phyloP scores from a whole-genome alignment of 2,113 vertebrate species.

The Rhynchopsitta pachyrhyncha region DNA sequence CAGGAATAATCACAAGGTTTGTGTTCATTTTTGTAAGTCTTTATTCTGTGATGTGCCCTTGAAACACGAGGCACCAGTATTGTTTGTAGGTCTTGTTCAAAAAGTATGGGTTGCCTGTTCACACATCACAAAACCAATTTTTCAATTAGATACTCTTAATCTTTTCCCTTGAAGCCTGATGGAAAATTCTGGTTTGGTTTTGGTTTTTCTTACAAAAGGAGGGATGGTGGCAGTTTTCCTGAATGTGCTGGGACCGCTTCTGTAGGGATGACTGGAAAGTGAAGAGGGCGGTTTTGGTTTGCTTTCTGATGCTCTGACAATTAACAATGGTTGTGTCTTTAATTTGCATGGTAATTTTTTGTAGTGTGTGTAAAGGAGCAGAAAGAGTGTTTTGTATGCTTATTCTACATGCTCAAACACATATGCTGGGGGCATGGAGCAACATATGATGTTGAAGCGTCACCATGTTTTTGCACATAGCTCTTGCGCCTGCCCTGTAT shows the following conservation, averaged over 20 bases:
- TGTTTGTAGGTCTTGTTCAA: background rate
- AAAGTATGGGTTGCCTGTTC: background rate
- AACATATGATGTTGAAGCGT: background rate
- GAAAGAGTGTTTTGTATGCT: background rate
- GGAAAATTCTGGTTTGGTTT: background rate
- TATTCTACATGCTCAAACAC: background rate
- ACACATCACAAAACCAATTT: background rate
- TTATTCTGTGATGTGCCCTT: background rate
- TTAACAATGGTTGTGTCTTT: background rate
- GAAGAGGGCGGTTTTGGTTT: background rate
- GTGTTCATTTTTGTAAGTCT: conserved; percentile 47
- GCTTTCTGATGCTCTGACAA: background rate
- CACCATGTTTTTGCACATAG: background rate
- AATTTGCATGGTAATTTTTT: background rate
- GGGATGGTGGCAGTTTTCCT: background rate
- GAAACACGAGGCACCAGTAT: background rate
- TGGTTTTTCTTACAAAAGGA: background rate
- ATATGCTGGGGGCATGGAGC: background rate
- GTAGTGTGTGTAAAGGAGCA: background rate
- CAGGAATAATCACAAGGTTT: conserved; percentile 71
- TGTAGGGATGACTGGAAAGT: background rate
- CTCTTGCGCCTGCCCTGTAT: background rate
- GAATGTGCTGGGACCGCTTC: background rate
- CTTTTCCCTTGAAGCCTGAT: background rate
- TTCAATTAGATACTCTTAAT: background rate